These are phyloP conservation scores for Neotoxoptera formosana DNA, from an alignment of 1,140 invertebrate species.

Conservation along the genomic window DNA sequence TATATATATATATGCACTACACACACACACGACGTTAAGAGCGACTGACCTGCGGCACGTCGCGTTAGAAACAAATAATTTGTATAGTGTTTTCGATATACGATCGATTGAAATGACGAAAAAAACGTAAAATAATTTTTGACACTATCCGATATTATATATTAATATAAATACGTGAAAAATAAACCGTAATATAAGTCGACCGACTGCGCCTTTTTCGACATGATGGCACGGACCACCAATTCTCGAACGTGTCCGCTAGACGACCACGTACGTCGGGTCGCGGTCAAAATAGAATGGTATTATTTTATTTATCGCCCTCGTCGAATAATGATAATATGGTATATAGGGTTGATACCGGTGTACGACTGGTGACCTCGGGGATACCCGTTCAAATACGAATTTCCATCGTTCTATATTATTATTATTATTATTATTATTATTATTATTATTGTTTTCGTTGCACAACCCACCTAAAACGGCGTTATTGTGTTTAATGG, in stretches of 20 bases:
- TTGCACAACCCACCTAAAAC: neutral
- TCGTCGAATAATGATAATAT: neutral
- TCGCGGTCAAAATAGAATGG: neutral
- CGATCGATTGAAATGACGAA: neutral
- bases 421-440: neutral
- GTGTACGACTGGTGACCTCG: neutral
- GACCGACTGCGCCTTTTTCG: neutral
- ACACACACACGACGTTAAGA: neutral
- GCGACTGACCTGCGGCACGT: neutral
- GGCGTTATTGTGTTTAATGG: neutral
- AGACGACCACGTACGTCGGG: neutral
- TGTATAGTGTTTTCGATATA: neutral
- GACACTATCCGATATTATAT: neutral
- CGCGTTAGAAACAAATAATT: neutral
- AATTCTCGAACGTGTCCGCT: neutral
- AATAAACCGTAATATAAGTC: neutral
- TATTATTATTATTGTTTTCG: too few relatives aligned
- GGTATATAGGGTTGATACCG: too few relatives aligned
- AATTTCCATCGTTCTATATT: neutral
- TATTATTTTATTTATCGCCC: neutral
- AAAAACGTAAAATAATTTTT: neutral
- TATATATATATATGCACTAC: neutral
- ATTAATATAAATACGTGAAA: neutral
- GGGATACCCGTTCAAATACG: neutral
- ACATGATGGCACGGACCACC: neutral